phyloP scores from a whole-genome alignment of 2,888 invertebrate genomes.

The Lingula anatina region DNA sequence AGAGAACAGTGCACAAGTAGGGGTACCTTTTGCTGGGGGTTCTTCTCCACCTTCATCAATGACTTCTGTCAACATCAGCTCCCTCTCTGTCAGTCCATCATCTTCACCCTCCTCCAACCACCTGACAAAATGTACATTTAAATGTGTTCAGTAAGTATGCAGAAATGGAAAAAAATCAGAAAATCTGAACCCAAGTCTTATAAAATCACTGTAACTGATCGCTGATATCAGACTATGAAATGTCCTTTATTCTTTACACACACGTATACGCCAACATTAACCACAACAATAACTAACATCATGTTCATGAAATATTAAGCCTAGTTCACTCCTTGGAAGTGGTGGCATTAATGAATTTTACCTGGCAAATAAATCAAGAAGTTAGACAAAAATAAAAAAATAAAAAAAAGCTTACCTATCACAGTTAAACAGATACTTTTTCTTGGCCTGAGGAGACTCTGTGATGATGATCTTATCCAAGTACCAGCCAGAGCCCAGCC shows the following conservation, averaged over 20 bases:
- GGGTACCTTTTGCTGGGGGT: background rate
- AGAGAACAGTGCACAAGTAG: background rate
- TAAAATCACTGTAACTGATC: too few relatives aligned
- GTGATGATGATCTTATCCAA: slow-evolving; percentile 29
- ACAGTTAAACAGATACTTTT: slow-evolving; percentile 23
- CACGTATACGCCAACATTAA: too few relatives aligned
- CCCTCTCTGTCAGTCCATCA: slow-evolving; percentile 24
- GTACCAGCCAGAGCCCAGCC: slow-evolving; percentile 31
- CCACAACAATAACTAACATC: too few relatives aligned
- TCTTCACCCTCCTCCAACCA: slow-evolving; percentile 29
- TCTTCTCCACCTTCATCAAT: slow-evolving; percentile 1
- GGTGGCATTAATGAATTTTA: slow-evolving; percentile 21
- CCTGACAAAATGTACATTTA: too few relatives aligned
- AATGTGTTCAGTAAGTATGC: too few relatives aligned
- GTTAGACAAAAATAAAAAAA: too few relatives aligned
- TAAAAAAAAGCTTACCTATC: slow-evolving; percentile 22
- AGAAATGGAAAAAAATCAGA: too few relatives aligned
- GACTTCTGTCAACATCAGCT: slow-evolving; percentile 13
- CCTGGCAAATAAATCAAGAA: slow-evolving; percentile 17
- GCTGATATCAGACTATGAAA: too few relatives aligned
- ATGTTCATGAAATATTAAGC: too few relatives aligned
- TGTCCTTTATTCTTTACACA: too few relatives aligned
- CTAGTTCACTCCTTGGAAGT: slow-evolving; percentile 18
- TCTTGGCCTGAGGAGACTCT: slow-evolving; percentile 15
- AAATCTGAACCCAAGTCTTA: too few relatives aligned